Conservation (phyloP, 2,113 vertebrate genomes). For the Rhizomys pruinosus region DNA sequence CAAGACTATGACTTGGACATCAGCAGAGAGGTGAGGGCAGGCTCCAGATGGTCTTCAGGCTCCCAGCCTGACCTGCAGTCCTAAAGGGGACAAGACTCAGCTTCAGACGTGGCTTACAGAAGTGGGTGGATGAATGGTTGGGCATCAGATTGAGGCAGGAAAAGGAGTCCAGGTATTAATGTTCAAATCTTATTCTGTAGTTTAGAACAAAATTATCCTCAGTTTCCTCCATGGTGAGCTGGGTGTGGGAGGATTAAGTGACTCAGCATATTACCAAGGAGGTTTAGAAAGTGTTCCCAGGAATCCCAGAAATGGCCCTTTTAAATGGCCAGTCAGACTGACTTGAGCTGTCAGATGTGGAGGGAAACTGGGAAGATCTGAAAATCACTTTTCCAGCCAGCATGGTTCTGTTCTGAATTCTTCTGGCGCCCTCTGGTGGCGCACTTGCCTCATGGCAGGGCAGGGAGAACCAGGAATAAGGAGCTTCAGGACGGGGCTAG, state of each 20-base stretch:
- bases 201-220: neutral
- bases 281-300: neutral
- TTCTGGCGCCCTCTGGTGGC: constrained; percentile 72
- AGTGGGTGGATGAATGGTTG: too few species aligned
- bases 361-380: neutral
- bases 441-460: constrained; percentile 9
- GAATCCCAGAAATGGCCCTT: neutral
- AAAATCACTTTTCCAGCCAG: neutral
- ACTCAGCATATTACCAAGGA: neutral
- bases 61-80: neutral
- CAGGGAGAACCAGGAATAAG: neutral
- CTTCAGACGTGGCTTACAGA: neutral
- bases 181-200: neutral
- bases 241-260: neutral
- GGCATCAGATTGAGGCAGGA: neutral
- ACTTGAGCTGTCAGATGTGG: neutral
- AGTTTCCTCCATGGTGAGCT: neutral
- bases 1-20: constrained; percentile 96
- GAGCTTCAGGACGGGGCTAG: too few species aligned
- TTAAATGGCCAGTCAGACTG: neutral
- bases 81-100: neutral
- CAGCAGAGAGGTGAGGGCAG: constrained; percentile 92
- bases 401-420: neutral
- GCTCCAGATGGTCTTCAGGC: neutral
- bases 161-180: neutral